Evolutionary conservation across 2,888 invertebrate genomes (phyloP).

Genomic region (Plemyria rubiginata): DNA sequence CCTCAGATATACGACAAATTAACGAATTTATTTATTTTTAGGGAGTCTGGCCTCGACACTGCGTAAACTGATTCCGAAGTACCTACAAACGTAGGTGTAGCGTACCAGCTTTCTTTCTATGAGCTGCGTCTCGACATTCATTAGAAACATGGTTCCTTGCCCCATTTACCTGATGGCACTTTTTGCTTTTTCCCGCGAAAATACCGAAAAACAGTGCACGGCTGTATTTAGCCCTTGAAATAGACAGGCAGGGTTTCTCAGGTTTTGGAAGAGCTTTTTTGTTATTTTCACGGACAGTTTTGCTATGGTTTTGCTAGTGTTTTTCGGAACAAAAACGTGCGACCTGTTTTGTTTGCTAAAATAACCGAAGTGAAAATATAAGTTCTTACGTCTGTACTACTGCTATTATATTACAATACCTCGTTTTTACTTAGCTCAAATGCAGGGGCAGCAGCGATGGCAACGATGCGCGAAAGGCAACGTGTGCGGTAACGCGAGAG

Average conservation of each 20-base stretch:
- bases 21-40: too few relatives aligned
- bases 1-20: too few relatives aligned
- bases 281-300: conserved; percentile 24
- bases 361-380: neutral
- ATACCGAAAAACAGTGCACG: conserved; percentile 22
- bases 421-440: too few relatives aligned
- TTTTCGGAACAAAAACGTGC: neutral
- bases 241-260: conserved; percentile 7
- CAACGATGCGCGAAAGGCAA: too few relatives aligned
- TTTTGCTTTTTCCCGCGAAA: conserved; percentile 33
- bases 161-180: conserved; percentile 60
- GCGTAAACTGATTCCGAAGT: too few relatives aligned
- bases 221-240: conserved; percentile 18
- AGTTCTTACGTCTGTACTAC: too few relatives aligned
- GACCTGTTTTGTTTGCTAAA: neutral
- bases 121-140: conserved; percentile 36
- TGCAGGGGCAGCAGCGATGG: too few relatives aligned
- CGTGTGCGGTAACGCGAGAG: too few relatives aligned
- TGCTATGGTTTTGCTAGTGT: conserved; percentile 11
- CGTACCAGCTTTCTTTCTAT: conserved; percentile 1
- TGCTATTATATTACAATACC: too few relatives aligned
- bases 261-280: conserved; percentile 20
- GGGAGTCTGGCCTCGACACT: too few relatives aligned
- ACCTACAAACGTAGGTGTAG: neutral
- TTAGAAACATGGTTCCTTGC: conserved; percentile 47